phyloP scores from a whole-genome alignment of 2,888 invertebrate genomes.

The Pherbina coryleti region DNA sequence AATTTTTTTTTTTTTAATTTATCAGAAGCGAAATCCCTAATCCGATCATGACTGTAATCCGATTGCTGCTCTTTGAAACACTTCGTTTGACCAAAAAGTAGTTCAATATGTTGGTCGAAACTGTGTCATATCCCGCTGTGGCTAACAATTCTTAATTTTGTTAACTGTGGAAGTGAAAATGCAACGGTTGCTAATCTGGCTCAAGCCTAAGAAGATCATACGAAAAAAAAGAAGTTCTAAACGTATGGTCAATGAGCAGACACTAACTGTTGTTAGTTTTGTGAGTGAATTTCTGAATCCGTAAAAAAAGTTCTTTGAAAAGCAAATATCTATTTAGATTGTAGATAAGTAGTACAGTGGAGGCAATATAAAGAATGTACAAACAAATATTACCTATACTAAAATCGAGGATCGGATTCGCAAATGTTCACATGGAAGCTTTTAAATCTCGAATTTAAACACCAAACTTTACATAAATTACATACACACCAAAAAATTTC shows the following conservation, averaged over 20 bases:
- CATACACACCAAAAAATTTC: no score
- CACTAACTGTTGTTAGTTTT: neutral
- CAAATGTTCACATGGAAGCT: no score
- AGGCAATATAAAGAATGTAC: neutral
- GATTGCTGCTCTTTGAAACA: slow-evolving; percentile 54
- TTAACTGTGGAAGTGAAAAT: slow-evolving; percentile 23
- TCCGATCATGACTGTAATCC: slow-evolving; percentile 57
- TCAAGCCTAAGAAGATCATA: neutral
- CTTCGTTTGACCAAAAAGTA: slow-evolving; percentile 32
- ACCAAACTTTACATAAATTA: no score
- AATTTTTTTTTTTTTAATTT: neutral
- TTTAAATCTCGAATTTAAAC: no score
- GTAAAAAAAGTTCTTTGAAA: neutral
- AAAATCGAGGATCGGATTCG: no score
- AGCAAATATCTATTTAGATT: neutral
- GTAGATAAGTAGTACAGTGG: neutral
- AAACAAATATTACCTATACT: no score
- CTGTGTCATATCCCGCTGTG: slow-evolving; percentile 48
- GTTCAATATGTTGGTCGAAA: slow-evolving; percentile 1
- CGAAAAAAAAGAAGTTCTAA: neutral
- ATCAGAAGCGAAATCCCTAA: slow-evolving; percentile 47
- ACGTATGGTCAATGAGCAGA: slow-evolving; percentile 11
- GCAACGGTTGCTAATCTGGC: slow-evolving; percentile 9
- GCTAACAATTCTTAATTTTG: slow-evolving; percentile 56
- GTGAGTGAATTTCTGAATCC: no score